These are phyloP conservation scores for Nannoperca obscura DNA, from an alignment of 2,797 vertebrate species.

Conservation along the genomic window DNA sequence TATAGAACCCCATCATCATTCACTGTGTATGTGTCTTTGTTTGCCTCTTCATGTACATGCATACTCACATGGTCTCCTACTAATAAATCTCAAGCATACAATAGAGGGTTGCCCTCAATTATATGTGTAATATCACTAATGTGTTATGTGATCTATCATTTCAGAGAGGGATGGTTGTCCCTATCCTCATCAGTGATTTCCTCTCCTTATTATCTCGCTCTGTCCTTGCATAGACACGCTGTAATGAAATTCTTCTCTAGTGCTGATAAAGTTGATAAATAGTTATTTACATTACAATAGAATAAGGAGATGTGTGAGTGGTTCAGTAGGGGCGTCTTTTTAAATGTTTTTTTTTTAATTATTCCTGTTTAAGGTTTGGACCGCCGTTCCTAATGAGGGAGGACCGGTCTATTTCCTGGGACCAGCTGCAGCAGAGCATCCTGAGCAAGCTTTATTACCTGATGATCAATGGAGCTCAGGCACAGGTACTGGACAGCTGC, in stretches of 20 bases:
- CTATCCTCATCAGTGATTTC: conserved; percentile 44
- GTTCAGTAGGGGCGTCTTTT: neutral
- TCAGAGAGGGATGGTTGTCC: conserved; percentile 31
- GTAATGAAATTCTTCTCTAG: conserved; percentile 47
- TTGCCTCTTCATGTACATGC: neutral
- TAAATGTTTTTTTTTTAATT: neutral
- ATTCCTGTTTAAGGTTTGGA: conserved; percentile 88
- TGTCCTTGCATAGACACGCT: conserved; percentile 22
- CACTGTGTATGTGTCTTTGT: conserved; percentile 16
- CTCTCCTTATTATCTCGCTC: conserved; percentile 36
- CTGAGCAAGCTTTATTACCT: conserved; percentile 91
- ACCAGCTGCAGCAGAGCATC: conserved; percentile 93
- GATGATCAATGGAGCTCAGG: conserved; percentile 88
- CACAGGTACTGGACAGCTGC: conserved; percentile 83
- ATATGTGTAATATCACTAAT: conserved; percentile 55
- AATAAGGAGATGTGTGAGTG: neutral
- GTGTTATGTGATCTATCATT: conserved; percentile 51
- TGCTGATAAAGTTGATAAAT: conserved; percentile 38
- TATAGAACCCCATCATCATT: conserved; percentile 1
- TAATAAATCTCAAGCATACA: conserved; percentile 50
- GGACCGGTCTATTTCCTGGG: conserved; percentile 92
- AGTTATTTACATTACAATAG: conserved; percentile 40
- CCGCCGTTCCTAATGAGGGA: conserved; percentile 93
- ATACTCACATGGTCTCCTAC: conserved; percentile 16
- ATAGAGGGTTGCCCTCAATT: conserved; percentile 58